Evolutionary conservation across 2,797 vertebrate species (phyloP), one percentile per base, ranked within the genome.

Genomic region (Micromesistius poutassou): DNA sequence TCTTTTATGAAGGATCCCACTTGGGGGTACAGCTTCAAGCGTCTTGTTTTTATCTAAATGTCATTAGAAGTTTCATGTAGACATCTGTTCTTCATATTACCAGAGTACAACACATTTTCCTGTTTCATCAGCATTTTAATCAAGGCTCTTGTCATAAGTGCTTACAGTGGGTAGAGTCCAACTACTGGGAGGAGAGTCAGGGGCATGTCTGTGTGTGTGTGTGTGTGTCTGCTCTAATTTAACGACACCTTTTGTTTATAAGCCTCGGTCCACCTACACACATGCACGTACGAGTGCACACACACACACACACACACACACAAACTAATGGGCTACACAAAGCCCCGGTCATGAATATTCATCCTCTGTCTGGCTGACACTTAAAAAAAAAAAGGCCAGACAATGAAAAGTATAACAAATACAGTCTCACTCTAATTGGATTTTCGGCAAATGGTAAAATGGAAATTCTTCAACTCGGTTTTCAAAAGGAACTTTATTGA

Each of bases 291-390:
- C 42, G 4, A 13, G 16, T 13, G 16, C 14, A 1, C 12, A 13
- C 12, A 46, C 42, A 46, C 42, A 19, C 42, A 16, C 42, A 46
- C 42, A 46, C 42, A 46, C 42, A 46, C 42, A 19, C 42, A 46
- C 42, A 50, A 35, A 75, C 87, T 93, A 92, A 93, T 87, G 90
- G 85, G 80, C 81, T 86, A 79, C 74, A 85, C 84, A 86, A 83
- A 81, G 86, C 75, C 75, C 76, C 68, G 78, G 79, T 86, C 81
- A 93, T 92, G 89, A 93, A 92, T 92, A 92, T 90, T 89, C 84
- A 90, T 90, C 85, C 73, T 55, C 5, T 5, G 50, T 19, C 19
- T 55, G 50, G 50, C 50, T 55, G 50, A 55, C 16, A 55, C 50
- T 22, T 22, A 19, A 55, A 55, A 55, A 55, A 46, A 4, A 19